Percentiles rank a stretch among this genome's conserved stretches.
phyloP scores from a whole-genome alignment of 92 coral and sea anemone genomes.

The Phenganax stokvisi region DNA sequence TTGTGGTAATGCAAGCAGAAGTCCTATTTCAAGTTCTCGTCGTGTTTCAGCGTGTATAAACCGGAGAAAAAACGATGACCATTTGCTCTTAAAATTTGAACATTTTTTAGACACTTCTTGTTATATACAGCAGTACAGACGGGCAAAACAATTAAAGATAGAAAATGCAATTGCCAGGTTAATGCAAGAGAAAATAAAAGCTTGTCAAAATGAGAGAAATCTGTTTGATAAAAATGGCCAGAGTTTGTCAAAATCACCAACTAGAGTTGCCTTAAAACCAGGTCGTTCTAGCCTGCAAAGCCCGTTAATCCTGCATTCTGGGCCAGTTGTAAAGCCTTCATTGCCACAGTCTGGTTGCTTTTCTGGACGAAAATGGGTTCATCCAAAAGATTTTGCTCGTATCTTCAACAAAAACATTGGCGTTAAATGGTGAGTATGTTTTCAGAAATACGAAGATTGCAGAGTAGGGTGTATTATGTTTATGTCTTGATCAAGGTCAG shows the following conservation, averaged over 20 bases:
- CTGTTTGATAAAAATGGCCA: background rate
- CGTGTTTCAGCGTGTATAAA: background rate
- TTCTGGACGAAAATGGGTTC: constrained; percentile 37
- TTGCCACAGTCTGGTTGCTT: constrained; percentile 31
- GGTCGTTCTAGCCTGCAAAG: background rate
- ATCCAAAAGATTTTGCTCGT: constrained; percentile 16
- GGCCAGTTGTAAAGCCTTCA: constrained; percentile 3
- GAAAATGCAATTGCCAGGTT: constrained; percentile 8
- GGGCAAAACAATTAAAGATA: constrained; percentile 6
- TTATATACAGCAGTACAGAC: constrained; percentile 29
- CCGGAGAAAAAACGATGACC: background rate
- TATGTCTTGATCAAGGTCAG: too few species aligned
- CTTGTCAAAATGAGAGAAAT: background rate
- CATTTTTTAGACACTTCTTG: constrained; percentile 20
- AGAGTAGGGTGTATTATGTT: background rate
- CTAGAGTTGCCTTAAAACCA: background rate
- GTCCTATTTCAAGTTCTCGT: background rate
- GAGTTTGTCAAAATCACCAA: background rate
- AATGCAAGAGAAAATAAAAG: background rate
- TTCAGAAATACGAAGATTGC: background rate
- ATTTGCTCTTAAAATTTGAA: constrained; percentile 11
- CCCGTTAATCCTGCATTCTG: background rate
- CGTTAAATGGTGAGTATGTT: constrained; percentile 16
- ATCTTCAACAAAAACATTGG: background rate
- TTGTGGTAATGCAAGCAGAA: background rate